These are phyloP conservation scores for Asobara japonica DNA, from an alignment of 1,140 invertebrate genomes.

Conservation along the genomic window DNA sequence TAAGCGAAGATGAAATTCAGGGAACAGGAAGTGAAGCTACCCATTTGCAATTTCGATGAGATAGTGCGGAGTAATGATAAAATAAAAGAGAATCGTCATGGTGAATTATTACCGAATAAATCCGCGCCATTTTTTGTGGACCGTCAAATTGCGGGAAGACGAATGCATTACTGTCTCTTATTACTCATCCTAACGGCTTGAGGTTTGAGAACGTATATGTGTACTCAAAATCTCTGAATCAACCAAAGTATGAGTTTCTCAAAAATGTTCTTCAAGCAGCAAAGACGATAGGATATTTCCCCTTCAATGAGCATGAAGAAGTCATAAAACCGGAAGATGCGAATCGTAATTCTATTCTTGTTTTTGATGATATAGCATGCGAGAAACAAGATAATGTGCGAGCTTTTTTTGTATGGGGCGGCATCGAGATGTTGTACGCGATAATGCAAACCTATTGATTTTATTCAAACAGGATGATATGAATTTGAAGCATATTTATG, in stretches of 20 bases:
- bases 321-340: slow-evolving; percentile 26
- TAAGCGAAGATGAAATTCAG: not conserved
- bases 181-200: too few relatives aligned
- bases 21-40: slow-evolving; percentile 4
- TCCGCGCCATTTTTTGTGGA: slow-evolving; percentile 37
- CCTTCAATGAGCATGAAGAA: slow-evolving; percentile 27
- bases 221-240: slow-evolving; percentile 36
- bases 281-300: slow-evolving; percentile 16
- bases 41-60: slow-evolving; percentile 18
- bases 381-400: slow-evolving; percentile 26
- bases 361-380: slow-evolving; percentile 28
- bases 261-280: slow-evolving; percentile 30
- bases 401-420: slow-evolving; percentile 28
- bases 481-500: slow-evolving; percentile 32
- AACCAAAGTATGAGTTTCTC: slow-evolving; percentile 39
- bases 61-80: not conserved
- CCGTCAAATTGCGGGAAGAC: slow-evolving; percentile 38
- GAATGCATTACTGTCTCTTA: too few relatives aligned
- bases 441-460: slow-evolving; percentile 26
- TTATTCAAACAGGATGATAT: slow-evolving; percentile 32
- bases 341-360: slow-evolving; percentile 16
- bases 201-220: slow-evolving; percentile 41
- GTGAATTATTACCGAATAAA: slow-evolving; percentile 32
- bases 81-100: slow-evolving; percentile 18
- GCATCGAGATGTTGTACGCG: slow-evolving; percentile 26